Evolutionary conservation across 2,888 invertebrate species (phyloP).

Genomic region (Megalurothrips usitatus): DNA sequence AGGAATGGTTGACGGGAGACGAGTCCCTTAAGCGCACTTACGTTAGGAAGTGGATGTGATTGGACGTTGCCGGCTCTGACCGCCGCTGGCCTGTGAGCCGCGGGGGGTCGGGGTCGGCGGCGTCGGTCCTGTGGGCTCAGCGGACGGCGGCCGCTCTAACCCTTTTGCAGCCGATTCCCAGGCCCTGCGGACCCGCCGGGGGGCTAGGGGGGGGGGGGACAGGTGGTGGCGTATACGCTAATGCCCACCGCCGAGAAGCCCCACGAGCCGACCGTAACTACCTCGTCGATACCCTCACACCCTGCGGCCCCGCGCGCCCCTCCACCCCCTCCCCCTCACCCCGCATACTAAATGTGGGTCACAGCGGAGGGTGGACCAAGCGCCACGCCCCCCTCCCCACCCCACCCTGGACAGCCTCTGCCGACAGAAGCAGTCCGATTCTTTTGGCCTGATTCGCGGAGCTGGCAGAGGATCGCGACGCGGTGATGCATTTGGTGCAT

Average conservation of each 20-base stretch:
- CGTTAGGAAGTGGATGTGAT: too few species aligned
- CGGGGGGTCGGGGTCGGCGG: too few species aligned
- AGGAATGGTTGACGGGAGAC: too few species aligned
- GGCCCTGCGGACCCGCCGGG: too few species aligned
- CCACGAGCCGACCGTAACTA: neutral
- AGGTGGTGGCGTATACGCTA: neutral
- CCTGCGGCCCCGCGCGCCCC: neutral
- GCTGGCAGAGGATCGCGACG: neutral
- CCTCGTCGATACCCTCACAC: neutral
- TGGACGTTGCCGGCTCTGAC: too few species aligned
- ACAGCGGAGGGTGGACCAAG: neutral
- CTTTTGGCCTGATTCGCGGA: neutral
- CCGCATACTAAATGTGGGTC: constrained; percentile 13
- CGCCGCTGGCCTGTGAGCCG: too few species aligned
- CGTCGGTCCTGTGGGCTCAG: too few species aligned
- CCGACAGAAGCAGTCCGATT: neutral
- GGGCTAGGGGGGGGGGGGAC: too few species aligned
- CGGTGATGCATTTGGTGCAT: too few species aligned
- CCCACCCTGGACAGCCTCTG: neutral
- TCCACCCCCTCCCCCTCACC: neutral
- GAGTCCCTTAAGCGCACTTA: too few species aligned
- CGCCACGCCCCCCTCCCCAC: neutral
- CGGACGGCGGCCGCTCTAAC: too few species aligned
- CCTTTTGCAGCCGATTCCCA: too few species aligned
- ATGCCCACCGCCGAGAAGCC: constrained; percentile 11